Conservation (phyloP, 2,797 vertebrate genomes). For the Champsocephalus esox region DNA sequence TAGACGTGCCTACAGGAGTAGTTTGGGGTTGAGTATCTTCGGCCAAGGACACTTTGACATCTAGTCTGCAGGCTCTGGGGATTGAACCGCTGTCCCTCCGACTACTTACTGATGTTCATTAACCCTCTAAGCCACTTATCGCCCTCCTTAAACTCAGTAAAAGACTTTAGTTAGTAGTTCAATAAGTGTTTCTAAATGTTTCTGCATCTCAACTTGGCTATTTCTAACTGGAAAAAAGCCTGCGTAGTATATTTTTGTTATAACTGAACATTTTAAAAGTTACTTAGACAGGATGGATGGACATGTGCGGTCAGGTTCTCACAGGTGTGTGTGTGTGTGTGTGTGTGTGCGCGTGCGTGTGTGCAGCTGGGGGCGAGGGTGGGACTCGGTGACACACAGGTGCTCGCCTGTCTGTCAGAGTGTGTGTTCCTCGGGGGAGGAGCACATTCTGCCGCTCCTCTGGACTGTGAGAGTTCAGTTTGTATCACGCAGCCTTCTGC, state of each 20-base stretch:
- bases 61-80: no score
- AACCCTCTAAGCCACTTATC: no score
- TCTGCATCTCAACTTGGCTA: background rate
- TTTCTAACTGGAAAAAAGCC: background rate
- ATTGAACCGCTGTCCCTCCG: no score
- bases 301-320: no score
- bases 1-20: no score
- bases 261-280: background rate
- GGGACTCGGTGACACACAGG: slow-evolving; percentile 60
- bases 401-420: slow-evolving; percentile 50
- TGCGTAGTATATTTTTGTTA: background rate
- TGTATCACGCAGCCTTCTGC: slow-evolving; percentile 74
- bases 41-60: no score
- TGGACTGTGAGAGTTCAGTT: slow-evolving; percentile 84
- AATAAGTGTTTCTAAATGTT: background rate
- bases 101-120: no score
- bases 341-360: background rate
- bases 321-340: background rate
- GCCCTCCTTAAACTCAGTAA: no score
- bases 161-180: no score
- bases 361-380: slow-evolving; percentile 60
- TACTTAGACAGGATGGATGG: background rate
- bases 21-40: no score
- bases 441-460: slow-evolving; percentile 72
- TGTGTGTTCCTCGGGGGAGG: slow-evolving; percentile 31